Evolutionary conservation across 2,888 invertebrate genomes (phyloP).

Genomic region (Phortica okadai): DNA sequence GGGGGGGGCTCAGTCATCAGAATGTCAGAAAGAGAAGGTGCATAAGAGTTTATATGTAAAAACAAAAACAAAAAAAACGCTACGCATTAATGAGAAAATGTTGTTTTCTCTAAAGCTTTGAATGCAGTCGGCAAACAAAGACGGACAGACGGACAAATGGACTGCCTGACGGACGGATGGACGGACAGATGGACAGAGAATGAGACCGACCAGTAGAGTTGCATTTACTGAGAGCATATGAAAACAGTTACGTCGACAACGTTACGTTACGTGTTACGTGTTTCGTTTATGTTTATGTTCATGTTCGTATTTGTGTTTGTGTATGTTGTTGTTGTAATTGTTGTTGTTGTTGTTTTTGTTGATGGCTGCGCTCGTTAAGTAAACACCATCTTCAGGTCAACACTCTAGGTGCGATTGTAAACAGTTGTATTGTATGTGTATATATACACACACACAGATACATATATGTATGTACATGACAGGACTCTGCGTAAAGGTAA

Average conservation of each 20-base stretch:
- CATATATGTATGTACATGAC: neutral
- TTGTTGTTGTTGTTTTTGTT: constrained; percentile 9
- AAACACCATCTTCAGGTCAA: constrained; percentile 73
- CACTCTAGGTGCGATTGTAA: constrained; percentile 74
- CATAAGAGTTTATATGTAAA: no score
- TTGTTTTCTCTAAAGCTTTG: constrained; percentile 19
- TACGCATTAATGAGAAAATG: constrained; percentile 12
- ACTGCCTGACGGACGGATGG: constrained; percentile 16
- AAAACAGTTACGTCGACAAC: neutral
- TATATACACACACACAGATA: neutral
- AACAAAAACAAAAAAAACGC: neutral
- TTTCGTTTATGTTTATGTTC: neutral
- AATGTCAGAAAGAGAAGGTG: no score
- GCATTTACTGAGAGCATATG: neutral
- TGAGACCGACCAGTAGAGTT: neutral
- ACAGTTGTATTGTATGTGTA: constrained; percentile 48
- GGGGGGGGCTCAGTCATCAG: neutral
- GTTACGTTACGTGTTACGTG: neutral
- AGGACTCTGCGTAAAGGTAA: no score
- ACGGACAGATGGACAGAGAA: no score
- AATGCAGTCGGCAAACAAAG: constrained; percentile 36
- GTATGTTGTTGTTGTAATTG: constrained; percentile 4
- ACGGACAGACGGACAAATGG: constrained; percentile 41
- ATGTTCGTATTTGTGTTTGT: neutral
- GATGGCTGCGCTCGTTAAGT: constrained; percentile 44